A percentile compares a stretch with the other conserved stretches of the same genome.
phyloP scores from a whole-genome alignment of 2,888 invertebrate species.

The Mythimna impura region DNA sequence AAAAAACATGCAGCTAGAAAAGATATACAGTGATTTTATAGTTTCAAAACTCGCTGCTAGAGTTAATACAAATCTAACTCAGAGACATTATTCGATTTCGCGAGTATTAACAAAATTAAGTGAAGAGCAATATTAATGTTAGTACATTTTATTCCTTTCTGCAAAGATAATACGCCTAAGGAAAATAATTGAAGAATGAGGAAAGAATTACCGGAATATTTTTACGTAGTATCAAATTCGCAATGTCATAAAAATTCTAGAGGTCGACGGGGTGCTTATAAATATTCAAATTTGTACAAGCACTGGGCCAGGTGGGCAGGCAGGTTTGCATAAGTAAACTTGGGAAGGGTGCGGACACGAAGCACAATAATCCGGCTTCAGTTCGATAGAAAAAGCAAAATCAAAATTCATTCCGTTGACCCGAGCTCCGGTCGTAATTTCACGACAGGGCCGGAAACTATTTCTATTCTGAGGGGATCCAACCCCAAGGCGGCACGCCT shows the following conservation, averaged over 20 bases:
- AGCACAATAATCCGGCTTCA: slow-evolving; percentile 78
- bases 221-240: slow-evolving; percentile 72
- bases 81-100: slow-evolving; percentile 12
- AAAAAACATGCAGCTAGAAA: too few relatives aligned
- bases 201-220: slow-evolving; percentile 58
- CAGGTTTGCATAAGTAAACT: slow-evolving; percentile 80
- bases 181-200: slow-evolving; percentile 67
- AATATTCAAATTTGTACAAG: slow-evolving; percentile 82
- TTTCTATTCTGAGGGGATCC: slow-evolving; percentile 85
- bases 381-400: slow-evolving; percentile 84
- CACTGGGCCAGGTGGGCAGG: slow-evolving; percentile 71
- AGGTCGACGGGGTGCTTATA: slow-evolving; percentile 70
- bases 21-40: neutral
- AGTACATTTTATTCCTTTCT: slow-evolving; percentile 37
- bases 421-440: slow-evolving; percentile 81
- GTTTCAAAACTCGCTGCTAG: neutral
- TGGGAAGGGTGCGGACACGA: slow-evolving; percentile 69
- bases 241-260: slow-evolving; percentile 75
- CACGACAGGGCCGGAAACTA: slow-evolving; percentile 82
- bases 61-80: slow-evolving; percentile 14
- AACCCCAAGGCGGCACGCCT: slow-evolving; percentile 75
- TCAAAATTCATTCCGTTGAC: slow-evolving; percentile 88
- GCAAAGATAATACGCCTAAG: slow-evolving; percentile 54
- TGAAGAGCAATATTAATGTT: slow-evolving; percentile 26
- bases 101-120: slow-evolving; percentile 20